Evolutionary conservation across 2,113 vertebrate species (phyloP), one percentile per base, ranked within the genome.

Genomic region (Enhydra lutris): DNA sequence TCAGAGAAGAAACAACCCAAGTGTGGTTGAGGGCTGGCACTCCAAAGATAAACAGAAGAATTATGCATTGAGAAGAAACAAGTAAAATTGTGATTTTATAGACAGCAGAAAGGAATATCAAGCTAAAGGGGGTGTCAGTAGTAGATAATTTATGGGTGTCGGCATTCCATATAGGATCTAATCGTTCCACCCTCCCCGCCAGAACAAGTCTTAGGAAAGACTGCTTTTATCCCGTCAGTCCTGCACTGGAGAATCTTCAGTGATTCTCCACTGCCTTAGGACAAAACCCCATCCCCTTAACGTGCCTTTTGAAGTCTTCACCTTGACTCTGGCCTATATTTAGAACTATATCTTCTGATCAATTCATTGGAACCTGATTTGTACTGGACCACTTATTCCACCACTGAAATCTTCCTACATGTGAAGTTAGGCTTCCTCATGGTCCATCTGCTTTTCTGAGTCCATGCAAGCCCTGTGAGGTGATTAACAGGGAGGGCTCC

Each of bases 381-480:
- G 42, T 47, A 17, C 61, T 85, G 36, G 6, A 11, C 12, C 36
- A 36, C 87, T 88, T 45, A 29, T 79, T 42, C 24, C 6, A 7
- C 31, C 15, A 14, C 34, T 36, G 45, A 94, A 5, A 47, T 71
- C 39, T 65, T 80, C 78, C 61, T 1, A 31, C 34, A 1, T 14
- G 21, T 1, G 1, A 3, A 10, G n/a, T 47, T 61, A 12, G 11
- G 31, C 42, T 74, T n/a, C 7, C 6, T 9, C 3, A 23, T 8
- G 6, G 47, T 23, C 8, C 34, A 2, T 52, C 29, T 73, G 20
- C 34, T 79, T 76, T 73, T 82, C 42, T 73, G 52, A 45, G 24
- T 7, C 6, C 6, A 7, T 3, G 34, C 47, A 55, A 79, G 8
- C 5, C 2, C 0, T 1, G 12, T 12, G 12, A 69, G 1, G 6